phyloP scores from a whole-genome alignment of 2,888 invertebrate species.

The Eristalis pertinax region DNA sequence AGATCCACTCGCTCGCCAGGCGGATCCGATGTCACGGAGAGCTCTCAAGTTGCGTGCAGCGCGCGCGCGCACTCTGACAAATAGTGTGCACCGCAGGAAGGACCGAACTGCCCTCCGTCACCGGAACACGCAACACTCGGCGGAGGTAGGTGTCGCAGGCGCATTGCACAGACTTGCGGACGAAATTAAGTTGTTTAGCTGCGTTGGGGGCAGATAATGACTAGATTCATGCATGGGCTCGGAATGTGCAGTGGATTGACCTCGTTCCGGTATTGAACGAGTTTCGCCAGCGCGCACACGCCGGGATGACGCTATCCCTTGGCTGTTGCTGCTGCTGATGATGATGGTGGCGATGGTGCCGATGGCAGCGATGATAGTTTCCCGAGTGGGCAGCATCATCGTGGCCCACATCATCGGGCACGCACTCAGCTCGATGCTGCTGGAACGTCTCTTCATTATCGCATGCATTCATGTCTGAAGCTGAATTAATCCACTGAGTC shows the following conservation, averaged over 20 bases:
- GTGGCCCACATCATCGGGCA: conserved; percentile 41
- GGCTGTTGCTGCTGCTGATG: conserved; percentile 3
- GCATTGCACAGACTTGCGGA: background rate
- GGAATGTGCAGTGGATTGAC: conserved; percentile 1
- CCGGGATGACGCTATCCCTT: conserved; percentile 39
- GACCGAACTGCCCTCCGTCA: background rate
- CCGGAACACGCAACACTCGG: conserved; percentile 3
- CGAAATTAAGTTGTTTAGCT: too few species aligned
- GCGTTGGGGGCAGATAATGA: background rate
- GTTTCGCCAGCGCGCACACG: conserved; percentile 26
- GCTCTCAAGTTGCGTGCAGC: conserved; percentile 56
- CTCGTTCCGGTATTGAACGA: conserved; percentile 32
- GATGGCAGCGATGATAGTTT: conserved; percentile 43
- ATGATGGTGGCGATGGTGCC: conserved; percentile 2
- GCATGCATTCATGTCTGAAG: conserved; percentile 36
- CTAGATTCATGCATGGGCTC: background rate
- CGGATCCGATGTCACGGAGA: conserved; percentile 34
- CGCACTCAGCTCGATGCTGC: conserved; percentile 20
- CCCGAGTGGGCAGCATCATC: conserved; percentile 43
- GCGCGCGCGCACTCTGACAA: background rate
- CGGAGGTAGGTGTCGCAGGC: conserved; percentile 3
- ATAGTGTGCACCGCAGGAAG: conserved; percentile 3
- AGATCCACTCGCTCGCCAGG: conserved; percentile 11
- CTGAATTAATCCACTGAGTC: conserved; percentile 15
- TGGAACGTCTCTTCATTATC: conserved; percentile 47